Base-by-base conservation (phyloP, 2,113 vertebrate genomes). In the Axis porcinus region DNA sequence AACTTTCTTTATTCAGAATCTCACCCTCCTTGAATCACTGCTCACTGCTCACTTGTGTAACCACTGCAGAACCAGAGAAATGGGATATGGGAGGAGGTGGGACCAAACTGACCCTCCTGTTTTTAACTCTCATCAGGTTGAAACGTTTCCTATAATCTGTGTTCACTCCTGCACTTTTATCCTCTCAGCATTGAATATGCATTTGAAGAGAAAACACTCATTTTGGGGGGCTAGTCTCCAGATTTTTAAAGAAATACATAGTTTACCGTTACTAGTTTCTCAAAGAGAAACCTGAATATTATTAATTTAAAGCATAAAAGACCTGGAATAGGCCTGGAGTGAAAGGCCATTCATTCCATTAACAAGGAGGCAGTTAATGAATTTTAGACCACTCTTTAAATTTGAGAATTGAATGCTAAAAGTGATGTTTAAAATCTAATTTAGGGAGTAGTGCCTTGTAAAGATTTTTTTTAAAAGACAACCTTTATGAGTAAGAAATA, bases 301-400 rank as follows among this genome's bases (percentile, higher is more conserved):
- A 55, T 94, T 91, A 87, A 91, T 15, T 16, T 14, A 95, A 64
- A 23, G 14, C 27, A 82, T 64, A 90, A 81, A 3, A 81, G 60
- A 55, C 67, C 12, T 89, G 28, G 4, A 76, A 47, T 82, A 57
- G 70, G 10, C 40, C 6, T 87, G 16, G 36, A 93, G 10, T 93
- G 27, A 87, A 92, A 57, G 13, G 23, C 83, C 47, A 43, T 86
- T 70, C 17, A 67, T 93, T 91, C 30, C 45, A 36, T 2, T 79
- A 43, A 74, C 43, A 33, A 94, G 33, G 23, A 86, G 30, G 7
- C 60, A 87, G 40, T n/a, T 78, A 86, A n/a, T 87, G 9, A 76
- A 89, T 95, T 85, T 92, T 97, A 30, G 6, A 96, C 45, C 19
- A 17, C 5, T 94, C 6, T 74, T 96, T 96, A 70, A 85, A 47